Percentiles rank a stretch among this genome's conserved stretches.
Conservation (phyloP, 2,888 invertebrate species). For the Orthonychiurus folsomi region DNA sequence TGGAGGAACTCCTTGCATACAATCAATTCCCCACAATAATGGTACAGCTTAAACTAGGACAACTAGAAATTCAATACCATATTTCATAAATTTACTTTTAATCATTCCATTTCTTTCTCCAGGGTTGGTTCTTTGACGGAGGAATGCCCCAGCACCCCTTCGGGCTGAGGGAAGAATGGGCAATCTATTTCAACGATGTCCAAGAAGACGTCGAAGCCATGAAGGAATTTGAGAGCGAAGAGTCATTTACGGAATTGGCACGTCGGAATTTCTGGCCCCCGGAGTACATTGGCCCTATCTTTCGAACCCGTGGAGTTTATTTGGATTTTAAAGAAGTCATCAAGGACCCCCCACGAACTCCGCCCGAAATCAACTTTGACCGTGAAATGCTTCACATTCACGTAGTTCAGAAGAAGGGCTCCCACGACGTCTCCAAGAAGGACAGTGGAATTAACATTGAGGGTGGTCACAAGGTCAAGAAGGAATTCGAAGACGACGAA, state of each 20-base stretch:
- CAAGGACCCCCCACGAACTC: slow-evolving; percentile 24
- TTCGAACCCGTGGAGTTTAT: slow-evolving; percentile 25
- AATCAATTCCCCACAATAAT: slow-evolving; percentile 27
- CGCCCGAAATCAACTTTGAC: no score
- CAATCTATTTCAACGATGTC: slow-evolving; percentile 18
- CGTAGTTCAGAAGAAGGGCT: no score
- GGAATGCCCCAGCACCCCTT: slow-evolving; percentile 22
- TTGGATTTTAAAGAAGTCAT: slow-evolving; percentile 22
- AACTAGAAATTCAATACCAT: no score
- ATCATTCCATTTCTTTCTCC: no score
- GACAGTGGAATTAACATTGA: no score
- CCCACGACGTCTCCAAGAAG: no score
- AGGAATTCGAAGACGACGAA: no score
- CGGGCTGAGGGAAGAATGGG: slow-evolving; percentile 22
- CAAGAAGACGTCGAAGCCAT: slow-evolving; percentile 22
- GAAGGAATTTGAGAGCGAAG: slow-evolving; percentile 17
- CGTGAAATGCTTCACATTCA: no score
- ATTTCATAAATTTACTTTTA: no score
- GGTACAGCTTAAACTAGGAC: no score
- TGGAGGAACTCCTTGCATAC: no score
- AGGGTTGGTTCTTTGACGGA: slow-evolving; percentile 33
- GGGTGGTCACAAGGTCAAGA: no score
- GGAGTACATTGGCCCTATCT: background rate
- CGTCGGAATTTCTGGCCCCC: slow-evolving; percentile 31
- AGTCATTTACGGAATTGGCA: slow-evolving; percentile 25